phyloP scores from a whole-genome alignment of 2,888 invertebrate genomes.

The Caenorhabditis zanzibari region DNA sequence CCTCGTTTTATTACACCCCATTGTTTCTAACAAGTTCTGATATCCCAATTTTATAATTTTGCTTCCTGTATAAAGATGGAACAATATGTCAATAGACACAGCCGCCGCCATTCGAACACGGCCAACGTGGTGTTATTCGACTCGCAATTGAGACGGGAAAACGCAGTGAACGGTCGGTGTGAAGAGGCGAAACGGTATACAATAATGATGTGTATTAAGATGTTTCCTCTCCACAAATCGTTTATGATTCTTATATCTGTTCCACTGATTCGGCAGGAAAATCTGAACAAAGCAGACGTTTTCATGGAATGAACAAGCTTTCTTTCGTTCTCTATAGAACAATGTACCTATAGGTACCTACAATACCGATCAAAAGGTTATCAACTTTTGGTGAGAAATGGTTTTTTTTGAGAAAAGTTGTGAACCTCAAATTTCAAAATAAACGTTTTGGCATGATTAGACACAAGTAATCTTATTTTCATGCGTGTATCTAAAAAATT shows the following conservation, averaged over 20 bases:
- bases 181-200: slow-evolving; percentile 63
- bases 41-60: slow-evolving; percentile 10
- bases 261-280: not conserved
- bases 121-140: slow-evolving; percentile 58
- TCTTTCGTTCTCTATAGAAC: no score
- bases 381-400: no score
- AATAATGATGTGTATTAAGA: slow-evolving; percentile 59
- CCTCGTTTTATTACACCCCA: not conserved
- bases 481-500: no score
- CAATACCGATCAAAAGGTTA: no score
- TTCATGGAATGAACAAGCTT: not conserved
- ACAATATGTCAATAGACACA: slow-evolving; percentile 44
- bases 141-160: slow-evolving; percentile 53
- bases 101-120: slow-evolving; percentile 29
- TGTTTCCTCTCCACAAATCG: slow-evolving; percentile 13
- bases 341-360: no score
- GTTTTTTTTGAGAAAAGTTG: no score
- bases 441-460: no score
- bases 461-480: no score
- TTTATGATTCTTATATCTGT: slow-evolving; percentile 33
- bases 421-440: no score
- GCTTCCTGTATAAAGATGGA: not conserved
- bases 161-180: slow-evolving; percentile 34
- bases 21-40: not conserved
- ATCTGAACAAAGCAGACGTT: slow-evolving; percentile 5